Evolutionary conservation across 2,797 vertebrate genomes (phyloP).

Genomic region (Alauda arvensis): DNA sequence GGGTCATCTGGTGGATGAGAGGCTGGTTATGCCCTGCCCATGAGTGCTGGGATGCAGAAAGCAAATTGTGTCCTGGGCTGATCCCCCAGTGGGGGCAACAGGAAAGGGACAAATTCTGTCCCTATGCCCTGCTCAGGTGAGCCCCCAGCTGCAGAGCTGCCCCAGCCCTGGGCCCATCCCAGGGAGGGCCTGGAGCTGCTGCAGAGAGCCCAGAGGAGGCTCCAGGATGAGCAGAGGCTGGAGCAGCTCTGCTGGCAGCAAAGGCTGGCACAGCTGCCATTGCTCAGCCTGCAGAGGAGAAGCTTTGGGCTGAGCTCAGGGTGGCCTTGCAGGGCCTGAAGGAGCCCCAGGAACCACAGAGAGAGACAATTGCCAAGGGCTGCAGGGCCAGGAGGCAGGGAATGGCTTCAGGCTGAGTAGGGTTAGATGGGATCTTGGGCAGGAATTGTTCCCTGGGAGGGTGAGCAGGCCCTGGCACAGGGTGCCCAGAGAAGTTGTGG

Average conservation of each 20-base stretch:
- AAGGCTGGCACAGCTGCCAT: background rate
- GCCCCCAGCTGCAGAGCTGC: background rate
- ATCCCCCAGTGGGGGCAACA: too few species aligned
- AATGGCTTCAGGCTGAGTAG: accelerated
- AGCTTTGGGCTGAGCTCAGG: background rate
- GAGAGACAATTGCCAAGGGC: background rate
- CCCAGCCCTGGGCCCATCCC: background rate
- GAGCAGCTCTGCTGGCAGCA: background rate
- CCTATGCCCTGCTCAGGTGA: background rate
- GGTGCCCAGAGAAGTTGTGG: background rate
- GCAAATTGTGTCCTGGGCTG: background rate
- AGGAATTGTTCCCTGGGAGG: accelerated
- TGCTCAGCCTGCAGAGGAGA: background rate
- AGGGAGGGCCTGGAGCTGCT: background rate
- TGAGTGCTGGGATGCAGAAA: background rate
- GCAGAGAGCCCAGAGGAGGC: background rate
- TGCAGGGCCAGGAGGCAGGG: background rate
- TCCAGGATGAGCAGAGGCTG: background rate
- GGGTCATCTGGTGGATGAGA: background rate
- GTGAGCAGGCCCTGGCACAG: accelerated
- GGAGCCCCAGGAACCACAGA: accelerated
- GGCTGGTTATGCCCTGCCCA: background rate
- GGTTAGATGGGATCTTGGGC: accelerated
- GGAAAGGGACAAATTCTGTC: too few species aligned
- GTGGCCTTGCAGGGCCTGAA: background rate